Percentiles rank a stretch among this genome's conserved stretches.
These are phyloP conservation scores for Brevimyrus niger DNA, from an alignment of 2,113 vertebrate species.

Conservation along the genomic window DNA sequence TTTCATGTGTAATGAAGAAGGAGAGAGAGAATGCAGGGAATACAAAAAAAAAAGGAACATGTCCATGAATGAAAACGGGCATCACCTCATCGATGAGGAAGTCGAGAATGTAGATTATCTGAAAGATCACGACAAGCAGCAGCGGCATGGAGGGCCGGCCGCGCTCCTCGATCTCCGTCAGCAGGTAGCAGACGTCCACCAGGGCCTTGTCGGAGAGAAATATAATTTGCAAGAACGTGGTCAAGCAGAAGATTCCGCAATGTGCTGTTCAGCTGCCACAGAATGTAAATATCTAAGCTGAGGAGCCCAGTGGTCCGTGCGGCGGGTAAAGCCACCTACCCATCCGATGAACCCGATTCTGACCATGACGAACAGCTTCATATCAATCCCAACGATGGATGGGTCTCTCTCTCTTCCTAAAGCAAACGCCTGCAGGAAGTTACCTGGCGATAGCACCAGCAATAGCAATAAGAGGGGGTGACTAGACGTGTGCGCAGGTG, in stretches of 20 bases:
- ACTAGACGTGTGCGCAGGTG: neutral
- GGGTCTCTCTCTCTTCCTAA: conserved; percentile 34
- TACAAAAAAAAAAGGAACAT: neutral
- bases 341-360: conserved; percentile 42
- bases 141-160: conserved; percentile 19
- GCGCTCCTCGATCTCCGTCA: conserved; percentile 28
- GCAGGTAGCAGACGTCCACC: conserved; percentile 31
- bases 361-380: conserved; percentile 41
- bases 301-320: neutral
- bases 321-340: conserved; percentile 23
- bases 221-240: neutral
- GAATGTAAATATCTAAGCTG: neutral
- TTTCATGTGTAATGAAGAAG: neutral
- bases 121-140: conserved; percentile 30
- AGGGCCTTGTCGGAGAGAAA: conserved; percentile 23
- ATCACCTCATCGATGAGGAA: conserved; percentile 39
- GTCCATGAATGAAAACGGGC: neutral
- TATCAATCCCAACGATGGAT: conserved; percentile 29
- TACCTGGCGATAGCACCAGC: neutral
- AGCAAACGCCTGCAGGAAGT: conserved; percentile 30
- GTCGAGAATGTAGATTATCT: conserved; percentile 37
- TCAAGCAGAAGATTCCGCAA: neutral
- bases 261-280: neutral
- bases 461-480: neutral
- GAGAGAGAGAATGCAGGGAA: neutral